Evolutionary conservation across 2,113 vertebrate genomes (phyloP), one percentile per base, ranked within the genome.

Genomic region (Caretta caretta): DNA sequence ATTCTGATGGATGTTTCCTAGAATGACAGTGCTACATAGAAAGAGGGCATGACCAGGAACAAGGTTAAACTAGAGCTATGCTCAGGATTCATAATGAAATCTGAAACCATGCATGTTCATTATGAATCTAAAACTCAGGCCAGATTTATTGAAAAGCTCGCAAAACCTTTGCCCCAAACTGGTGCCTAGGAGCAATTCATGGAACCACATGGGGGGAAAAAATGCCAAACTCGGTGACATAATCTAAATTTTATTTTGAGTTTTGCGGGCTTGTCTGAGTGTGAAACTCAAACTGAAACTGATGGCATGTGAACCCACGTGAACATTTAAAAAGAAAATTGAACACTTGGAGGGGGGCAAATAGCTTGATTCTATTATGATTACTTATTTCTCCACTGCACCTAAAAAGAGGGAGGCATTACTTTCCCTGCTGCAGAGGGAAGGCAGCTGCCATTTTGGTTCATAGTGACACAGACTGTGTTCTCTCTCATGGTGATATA

Each of bases 41-140:
- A 57, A 83, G 38, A 49, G 6, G 69, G 4, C 25, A 79, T 72
- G 87, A n/a, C 48, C 14, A 80, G 59, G 38, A 35, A 51, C 5
- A 16, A 86, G 20, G 54, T 31, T 6, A 38, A 72, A 11, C 2
- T 54, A 6, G 0, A 0, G 0, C 22, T 9, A 5, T 29, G 10
- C 0, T 0, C 27, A 56, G 25, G 10, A 65, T 13, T 10, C 22
- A 9, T 53, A 0, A 0, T 51, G 6, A 90, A 88, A 84, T 46
- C 86, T 84, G 82, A 95, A 94, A 6, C 13, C 5, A 83, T 7
- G 1, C 17, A 59, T 50, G 3, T 35, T 92, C 48, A 79, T 6
- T n/a, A 54, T n/a, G 49, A 31, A 65, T 22, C 46, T 38, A 75
- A 82, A 84, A 31, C 42, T 78, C 25, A 19, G 8, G n/a, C 5